Percentiles rank a stretch among this genome's conserved stretches.
phyloP scores from a whole-genome alignment of 2,888 invertebrate species.

The Andrena marginata region DNA sequence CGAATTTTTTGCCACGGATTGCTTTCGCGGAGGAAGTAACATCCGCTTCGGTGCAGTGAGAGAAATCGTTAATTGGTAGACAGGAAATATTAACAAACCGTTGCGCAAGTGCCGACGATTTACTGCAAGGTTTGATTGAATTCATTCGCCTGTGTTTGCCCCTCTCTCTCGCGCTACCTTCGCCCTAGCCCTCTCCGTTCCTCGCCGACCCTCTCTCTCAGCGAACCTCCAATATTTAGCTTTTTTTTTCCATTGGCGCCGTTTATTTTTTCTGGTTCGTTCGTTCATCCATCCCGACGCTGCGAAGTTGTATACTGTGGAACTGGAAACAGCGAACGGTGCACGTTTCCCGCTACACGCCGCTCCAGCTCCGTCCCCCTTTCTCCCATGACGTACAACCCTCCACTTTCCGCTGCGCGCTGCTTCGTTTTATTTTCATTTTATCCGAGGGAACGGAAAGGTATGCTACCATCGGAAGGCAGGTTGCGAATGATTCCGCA shows the following conservation, averaged over 20 bases:
- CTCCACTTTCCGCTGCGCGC: conserved; percentile 57
- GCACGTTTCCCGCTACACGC: conserved; percentile 68
- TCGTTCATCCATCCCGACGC: conserved; percentile 65
- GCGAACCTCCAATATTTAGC: conserved; percentile 77
- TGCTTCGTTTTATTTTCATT: conserved; percentile 74
- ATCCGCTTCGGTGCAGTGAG: conserved; percentile 37
- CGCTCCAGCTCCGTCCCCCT: conserved; percentile 46
- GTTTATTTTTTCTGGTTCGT: conserved; percentile 66
- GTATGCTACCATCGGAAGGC: conserved; percentile 60
- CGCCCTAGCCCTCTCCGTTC: background rate
- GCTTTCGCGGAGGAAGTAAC: conserved; percentile 32
- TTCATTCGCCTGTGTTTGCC: conserved; percentile 82
- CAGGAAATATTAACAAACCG: conserved; percentile 78
- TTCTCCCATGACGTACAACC: conserved; percentile 48
- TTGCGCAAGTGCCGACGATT: conserved; percentile 81
- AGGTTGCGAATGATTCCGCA: conserved; percentile 76
- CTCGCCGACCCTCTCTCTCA: conserved; percentile 9
- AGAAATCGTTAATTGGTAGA: conserved; percentile 81
- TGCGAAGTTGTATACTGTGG: conserved; percentile 73
- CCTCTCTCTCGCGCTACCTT: conserved; percentile 57
- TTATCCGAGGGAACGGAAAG: conserved; percentile 67
- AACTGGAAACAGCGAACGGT: conserved; percentile 76
- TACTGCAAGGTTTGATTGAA: conserved; percentile 84
- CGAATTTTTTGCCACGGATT: conserved; percentile 27
- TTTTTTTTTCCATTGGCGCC: conserved; percentile 69